A percentile compares a stretch with the other conserved stretches of the same genome.
Evolutionary conservation across 2,888 invertebrate genomes (phyloP).

Genomic region (Drosophila mettleri): DNA sequence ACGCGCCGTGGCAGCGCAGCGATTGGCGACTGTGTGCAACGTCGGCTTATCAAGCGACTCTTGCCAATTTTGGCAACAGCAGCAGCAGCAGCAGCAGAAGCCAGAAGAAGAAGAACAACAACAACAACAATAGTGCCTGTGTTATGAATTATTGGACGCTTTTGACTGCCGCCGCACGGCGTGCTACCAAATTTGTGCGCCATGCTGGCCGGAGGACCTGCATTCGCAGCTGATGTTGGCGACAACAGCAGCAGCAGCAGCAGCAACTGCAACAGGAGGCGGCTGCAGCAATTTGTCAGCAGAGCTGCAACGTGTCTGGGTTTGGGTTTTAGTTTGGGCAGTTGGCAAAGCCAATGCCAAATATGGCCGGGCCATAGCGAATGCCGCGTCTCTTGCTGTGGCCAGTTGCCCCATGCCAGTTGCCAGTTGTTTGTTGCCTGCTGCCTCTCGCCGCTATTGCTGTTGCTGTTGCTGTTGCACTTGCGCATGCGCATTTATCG

Average conservation of each 20-base stretch:
- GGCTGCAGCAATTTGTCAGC: conserved; percentile 70
- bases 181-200: conserved; percentile 80
- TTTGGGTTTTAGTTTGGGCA: conserved; percentile 63
- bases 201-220: conserved; percentile 71
- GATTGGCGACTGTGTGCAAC: conserved; percentile 28
- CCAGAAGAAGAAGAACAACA: no score
- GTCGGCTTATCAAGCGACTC: conserved; percentile 64
- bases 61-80: conserved; percentile 68
- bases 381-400: conserved; percentile 42
- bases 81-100: conserved; percentile 31
- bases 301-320: conserved; percentile 69
- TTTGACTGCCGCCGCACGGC: conserved; percentile 77
- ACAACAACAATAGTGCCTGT: conserved; percentile 51
- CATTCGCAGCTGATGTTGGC: conserved; percentile 64
- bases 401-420: conserved; percentile 47
- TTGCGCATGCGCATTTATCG: conserved; percentile 81
- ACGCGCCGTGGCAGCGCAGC: conserved; percentile 50
- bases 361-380: conserved; percentile 70
- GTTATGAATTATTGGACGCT: conserved; percentile 80
- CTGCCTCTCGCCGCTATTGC: conserved; percentile 3
- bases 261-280: conserved; percentile 49
- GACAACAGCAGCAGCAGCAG: conserved; percentile 54
- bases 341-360: conserved; percentile 78
- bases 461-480: conserved; percentile 56
- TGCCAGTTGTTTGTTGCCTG: conserved; percentile 27